Evolutionary conservation across 2,888 invertebrate genomes (phyloP).

Genomic region (Hemicrepidius hirtus): DNA sequence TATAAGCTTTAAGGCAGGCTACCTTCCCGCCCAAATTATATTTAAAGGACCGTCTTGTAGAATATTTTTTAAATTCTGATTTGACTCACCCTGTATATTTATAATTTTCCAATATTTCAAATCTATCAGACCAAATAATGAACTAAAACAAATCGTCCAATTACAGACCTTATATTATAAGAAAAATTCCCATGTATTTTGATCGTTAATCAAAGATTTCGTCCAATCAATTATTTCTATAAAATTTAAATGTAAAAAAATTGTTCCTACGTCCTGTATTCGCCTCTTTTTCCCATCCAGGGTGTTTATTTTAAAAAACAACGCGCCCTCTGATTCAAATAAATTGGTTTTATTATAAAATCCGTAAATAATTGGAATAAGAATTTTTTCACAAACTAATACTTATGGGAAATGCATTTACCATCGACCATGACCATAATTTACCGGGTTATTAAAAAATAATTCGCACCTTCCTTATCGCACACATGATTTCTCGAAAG

Average conservation of each 20-base stretch:
- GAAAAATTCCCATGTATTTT: conserved; percentile 46
- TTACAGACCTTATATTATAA: conserved; percentile 28
- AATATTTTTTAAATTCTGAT: no score
- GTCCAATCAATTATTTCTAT: conserved; percentile 54
- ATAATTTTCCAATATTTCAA: conserved; percentile 2
- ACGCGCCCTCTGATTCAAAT: neutral
- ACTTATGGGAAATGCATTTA: conserved; percentile 64
- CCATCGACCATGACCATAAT: conserved; percentile 49
- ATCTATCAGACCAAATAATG: conserved; percentile 10
- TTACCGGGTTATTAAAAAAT: conserved; percentile 43
- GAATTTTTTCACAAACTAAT: conserved; percentile 64
- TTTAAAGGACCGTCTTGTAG: no score
- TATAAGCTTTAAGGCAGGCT: no score
- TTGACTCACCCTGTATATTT: neutral
- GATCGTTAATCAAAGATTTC: conserved; percentile 54
- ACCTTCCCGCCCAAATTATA: no score
- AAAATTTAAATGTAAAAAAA: neutral
- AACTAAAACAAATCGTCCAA: conserved; percentile 31
- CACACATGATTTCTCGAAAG: conserved; percentile 23
- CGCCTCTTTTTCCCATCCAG: neutral
- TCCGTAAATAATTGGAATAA: conserved; percentile 63
- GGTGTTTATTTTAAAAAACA: neutral
- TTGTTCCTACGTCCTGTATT: neutral
- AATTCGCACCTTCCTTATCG: conserved; percentile 39
- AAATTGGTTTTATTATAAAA: conserved; percentile 50